These are phyloP conservation scores for Atta colombica DNA, from an alignment of 1,140 invertebrate species.

Conservation along the genomic window DNA sequence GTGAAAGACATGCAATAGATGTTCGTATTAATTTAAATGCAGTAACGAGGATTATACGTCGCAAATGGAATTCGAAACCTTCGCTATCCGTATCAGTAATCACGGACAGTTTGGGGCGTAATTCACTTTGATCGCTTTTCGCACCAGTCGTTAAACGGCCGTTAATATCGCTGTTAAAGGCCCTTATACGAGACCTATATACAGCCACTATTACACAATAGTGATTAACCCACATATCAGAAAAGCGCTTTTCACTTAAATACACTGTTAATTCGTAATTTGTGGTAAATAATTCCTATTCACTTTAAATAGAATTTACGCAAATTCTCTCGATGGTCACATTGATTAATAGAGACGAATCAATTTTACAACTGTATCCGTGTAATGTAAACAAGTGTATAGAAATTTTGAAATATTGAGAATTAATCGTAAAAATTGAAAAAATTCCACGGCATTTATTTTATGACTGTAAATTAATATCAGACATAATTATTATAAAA, in stretches of 20 bases:
- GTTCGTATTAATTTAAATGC: conserved; percentile 34
- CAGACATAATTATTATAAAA: not conserved
- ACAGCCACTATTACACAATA: conserved; percentile 23
- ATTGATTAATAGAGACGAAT: not conserved
- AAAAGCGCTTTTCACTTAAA: conserved; percentile 41
- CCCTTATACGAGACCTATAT: conserved; percentile 28
- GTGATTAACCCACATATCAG: conserved; percentile 61
- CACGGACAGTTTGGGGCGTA: conserved; percentile 56
- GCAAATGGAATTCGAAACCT: conserved; percentile 20
- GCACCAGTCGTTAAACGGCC: conserved; percentile 64
- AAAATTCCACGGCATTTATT: not conserved
- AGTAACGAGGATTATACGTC: conserved; percentile 46
- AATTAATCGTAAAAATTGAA: conserved; percentile 1
- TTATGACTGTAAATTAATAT: not conserved
- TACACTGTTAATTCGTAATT: conserved; percentile 28
- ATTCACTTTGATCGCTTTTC: conserved; percentile 68
- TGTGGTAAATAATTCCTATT: conserved; percentile 18
- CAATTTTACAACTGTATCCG: not conserved
- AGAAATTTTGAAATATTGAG: not conserved
- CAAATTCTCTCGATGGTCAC: not conserved
- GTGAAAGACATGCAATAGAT: not conserved
- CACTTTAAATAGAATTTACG: not conserved
- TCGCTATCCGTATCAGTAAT: conserved; percentile 49
- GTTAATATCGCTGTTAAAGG: conserved; percentile 48
- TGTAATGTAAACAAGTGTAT: conserved; percentile 5